These are phyloP conservation scores for Euwallacea fornicatus DNA, from an alignment of 1,140 invertebrate species.

Conservation along the genomic window DNA sequence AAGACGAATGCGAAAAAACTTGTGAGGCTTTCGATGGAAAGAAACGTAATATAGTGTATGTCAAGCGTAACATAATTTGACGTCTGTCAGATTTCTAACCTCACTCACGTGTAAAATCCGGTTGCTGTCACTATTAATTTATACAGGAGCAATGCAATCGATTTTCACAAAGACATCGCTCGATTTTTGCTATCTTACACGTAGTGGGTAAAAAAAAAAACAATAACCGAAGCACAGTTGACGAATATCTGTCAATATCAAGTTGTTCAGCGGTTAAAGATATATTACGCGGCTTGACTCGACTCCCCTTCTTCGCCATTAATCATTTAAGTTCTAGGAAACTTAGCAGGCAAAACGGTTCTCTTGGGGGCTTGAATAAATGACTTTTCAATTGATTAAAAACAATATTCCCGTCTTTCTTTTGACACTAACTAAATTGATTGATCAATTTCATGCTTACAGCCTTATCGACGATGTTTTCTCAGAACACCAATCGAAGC, in stretches of 20 bases:
- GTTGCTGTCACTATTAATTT: background rate
- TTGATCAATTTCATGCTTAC: no score
- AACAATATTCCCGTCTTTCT: background rate
- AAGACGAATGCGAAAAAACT: background rate
- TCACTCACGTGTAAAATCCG: background rate
- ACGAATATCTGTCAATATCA: background rate
- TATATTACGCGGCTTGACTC: slow-evolving; percentile 2
- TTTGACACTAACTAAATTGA: no score
- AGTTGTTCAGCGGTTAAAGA: slow-evolving; percentile 3
- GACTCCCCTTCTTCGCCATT: slow-evolving; percentile 9
- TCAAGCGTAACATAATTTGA: no score
- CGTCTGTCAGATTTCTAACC: background rate
- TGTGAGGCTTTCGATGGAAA: no score
- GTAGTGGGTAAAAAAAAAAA: background rate
- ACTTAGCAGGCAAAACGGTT: background rate
- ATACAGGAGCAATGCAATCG: background rate
- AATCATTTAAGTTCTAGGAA: slow-evolving; percentile 8
- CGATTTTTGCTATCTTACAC: background rate
- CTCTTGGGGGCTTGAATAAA: background rate
- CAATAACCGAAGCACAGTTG: background rate
- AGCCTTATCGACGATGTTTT: no score
- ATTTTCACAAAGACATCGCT: background rate
- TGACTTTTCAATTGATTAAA: slow-evolving; percentile 9
- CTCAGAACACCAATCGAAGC: no score
- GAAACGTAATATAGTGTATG: no score